Base-by-base conservation (phyloP, 2,888 invertebrate species). In the Temnothorax ravouxi region DNA sequence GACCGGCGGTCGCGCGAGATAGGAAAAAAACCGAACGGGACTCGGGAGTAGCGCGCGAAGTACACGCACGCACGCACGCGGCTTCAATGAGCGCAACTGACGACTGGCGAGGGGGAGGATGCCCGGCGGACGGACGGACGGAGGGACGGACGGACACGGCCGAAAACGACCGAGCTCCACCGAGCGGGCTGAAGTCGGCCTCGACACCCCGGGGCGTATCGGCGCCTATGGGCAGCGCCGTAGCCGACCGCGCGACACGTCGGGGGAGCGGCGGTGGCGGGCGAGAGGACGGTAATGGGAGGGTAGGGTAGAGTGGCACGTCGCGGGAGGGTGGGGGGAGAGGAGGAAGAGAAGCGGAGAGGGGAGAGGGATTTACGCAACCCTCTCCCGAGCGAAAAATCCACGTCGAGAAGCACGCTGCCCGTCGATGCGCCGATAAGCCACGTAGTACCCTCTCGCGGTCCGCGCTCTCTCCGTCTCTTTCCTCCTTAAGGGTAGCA, bases 301-400 rank as follows among this genome's bases (percentile, higher is more conserved):
- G 72, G 86, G 64, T 83, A 79, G 83, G 56, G 41, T 56, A 18
- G 72, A 25, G 72, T 83, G 83, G 87, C 86, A 88, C 85, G 91
- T 47, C 41, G 61, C 29, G 64, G 64, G 72, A 59, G 54, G 41
- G 56, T 34, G 61, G 38, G 64, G 64, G 64, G 66, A 59, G 50
- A 50, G 50, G 82, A 86, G 87, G 67, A 34, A 72, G 83, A 34
- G 18, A 3, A 77, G 83, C 25, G 69, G 69, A 83, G 80, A 85
- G 79, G 84, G 72, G 88, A 38, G 76, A 87, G 62, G 89, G 90
- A 90, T 94, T 94, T 94, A 94, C 94, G 94, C 94, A 94, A 94
- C 94, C 94, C 94, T 94, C 91, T 91, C 92, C 91, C 90, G 84
- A 88, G 89, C 88, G 86, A 91, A 91, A 66, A 91, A 91, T 92